phyloP scores from a whole-genome alignment of 1,140 invertebrate species.

The Drosophila sp. region DNA sequence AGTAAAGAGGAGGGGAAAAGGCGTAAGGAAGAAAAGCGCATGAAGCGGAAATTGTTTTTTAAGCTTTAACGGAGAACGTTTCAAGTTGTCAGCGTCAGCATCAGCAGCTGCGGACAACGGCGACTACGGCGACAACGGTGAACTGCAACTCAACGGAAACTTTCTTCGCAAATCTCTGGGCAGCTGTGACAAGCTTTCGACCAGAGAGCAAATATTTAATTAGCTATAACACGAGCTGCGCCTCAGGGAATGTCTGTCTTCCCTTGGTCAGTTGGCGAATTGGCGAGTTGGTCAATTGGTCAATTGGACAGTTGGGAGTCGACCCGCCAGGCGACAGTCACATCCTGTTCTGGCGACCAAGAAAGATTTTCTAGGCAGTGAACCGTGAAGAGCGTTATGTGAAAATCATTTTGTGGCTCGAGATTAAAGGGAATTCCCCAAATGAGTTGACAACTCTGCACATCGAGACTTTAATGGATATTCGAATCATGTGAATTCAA shows the following conservation, averaged over 20 bases:
- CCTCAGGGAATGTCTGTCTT: constrained; percentile 26
- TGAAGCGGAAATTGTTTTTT: constrained; percentile 43
- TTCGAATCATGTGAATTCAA: constrained; percentile 59
- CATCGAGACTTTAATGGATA: constrained; percentile 29
- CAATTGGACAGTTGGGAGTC: too few relatives aligned
- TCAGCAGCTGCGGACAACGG: too few relatives aligned
- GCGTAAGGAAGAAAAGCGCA: not conserved
- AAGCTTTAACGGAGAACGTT: constrained; percentile 22
- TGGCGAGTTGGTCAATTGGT: not conserved
- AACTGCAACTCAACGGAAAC: constrained; percentile 30
- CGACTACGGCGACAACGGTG: not conserved
- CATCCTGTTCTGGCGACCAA: constrained; percentile 49
- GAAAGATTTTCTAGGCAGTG: constrained; percentile 56
- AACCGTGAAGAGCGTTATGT: constrained; percentile 62
- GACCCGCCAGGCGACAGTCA: constrained; percentile 31
- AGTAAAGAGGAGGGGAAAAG: not conserved
- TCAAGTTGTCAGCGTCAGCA: constrained; percentile 47
- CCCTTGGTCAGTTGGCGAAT: not conserved
- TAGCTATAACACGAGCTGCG: constrained; percentile 53
- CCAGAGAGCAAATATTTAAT: constrained; percentile 75
- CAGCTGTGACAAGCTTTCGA: constrained; percentile 60
- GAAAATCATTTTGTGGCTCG: constrained; percentile 60
- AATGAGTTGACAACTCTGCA: constrained; percentile 60
- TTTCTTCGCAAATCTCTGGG: constrained; percentile 38
- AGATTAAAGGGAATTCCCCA: constrained; percentile 55